Conservation (phyloP, 2,113 vertebrate species). For the Channa argus region DNA sequence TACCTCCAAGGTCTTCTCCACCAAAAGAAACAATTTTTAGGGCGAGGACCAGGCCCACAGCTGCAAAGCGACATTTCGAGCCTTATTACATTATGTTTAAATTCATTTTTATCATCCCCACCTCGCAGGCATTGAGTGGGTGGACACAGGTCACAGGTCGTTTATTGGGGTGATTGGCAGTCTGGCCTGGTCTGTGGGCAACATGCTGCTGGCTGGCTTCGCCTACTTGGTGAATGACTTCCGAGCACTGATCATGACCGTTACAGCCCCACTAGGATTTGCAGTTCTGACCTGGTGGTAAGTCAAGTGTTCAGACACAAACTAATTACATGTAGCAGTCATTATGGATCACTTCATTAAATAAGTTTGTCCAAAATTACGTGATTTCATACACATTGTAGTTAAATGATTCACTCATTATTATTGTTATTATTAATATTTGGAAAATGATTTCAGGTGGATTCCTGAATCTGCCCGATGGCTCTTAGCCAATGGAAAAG, state of each 20-base stretch:
- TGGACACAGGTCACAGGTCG: constrained; percentile 72
- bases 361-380: too few species aligned
- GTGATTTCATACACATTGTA: too few species aligned
- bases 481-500: constrained; percentile 87
- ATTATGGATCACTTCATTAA: too few species aligned
- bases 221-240: constrained; percentile 76
- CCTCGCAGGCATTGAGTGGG: constrained; percentile 80
- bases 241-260: constrained; percentile 68
- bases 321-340: too few species aligned
- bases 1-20: too few species aligned
- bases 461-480: constrained; percentile 92
- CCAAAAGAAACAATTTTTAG: too few species aligned
- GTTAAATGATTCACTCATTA: not conserved
- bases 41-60: too few species aligned
- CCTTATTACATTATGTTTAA: too few species aligned
- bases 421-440: not conserved
- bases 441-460: constrained; percentile 80
- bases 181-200: constrained; percentile 74
- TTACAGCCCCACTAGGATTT: constrained; percentile 70
- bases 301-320: constrained; percentile 6
- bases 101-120: not conserved
- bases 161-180: constrained; percentile 71
- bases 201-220: constrained; percentile 76
- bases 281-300: constrained; percentile 80
- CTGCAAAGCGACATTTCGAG: too few species aligned